Percentiles rank a stretch among this genome's conserved stretches.
phyloP scores from a whole-genome alignment of 2,797 vertebrate genomes.

The Iguana delicatissima region DNA sequence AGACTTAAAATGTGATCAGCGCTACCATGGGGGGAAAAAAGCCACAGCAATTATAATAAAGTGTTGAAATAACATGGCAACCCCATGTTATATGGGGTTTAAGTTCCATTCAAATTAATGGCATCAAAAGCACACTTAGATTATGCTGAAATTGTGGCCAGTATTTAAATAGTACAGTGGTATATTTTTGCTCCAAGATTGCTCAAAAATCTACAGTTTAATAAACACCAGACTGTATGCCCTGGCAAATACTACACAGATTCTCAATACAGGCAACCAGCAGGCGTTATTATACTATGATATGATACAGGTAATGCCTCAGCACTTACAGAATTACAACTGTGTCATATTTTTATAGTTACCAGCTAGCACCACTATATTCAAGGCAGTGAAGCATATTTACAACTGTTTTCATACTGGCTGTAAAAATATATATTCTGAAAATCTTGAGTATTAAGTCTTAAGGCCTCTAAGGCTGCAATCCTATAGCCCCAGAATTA shows the following conservation, averaged over 20 bases:
- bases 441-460: constrained; percentile 70
- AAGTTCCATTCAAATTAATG: constrained; percentile 7
- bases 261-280: constrained; percentile 75
- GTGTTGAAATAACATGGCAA: constrained; percentile 59
- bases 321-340: constrained; percentile 64
- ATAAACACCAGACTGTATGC: constrained; percentile 72
- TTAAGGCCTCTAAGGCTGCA: constrained; percentile 67
- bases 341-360: constrained; percentile 56
- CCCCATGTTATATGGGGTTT: constrained; percentile 50
- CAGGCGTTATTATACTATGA: constrained; percentile 61
- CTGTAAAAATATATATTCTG: constrained; percentile 73
- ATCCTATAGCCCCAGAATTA: not conserved
- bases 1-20: constrained; percentile 67
- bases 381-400: constrained; percentile 75
- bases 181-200: constrained; percentile 70
- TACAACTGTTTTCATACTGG: constrained; percentile 65
- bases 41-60: constrained; percentile 64
- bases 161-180: constrained; percentile 35
- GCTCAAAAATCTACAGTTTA: constrained; percentile 72
- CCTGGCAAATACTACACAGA: constrained; percentile 64
- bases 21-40: constrained; percentile 73
- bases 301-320: constrained; percentile 56
- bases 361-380: constrained; percentile 74
- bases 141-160: constrained; percentile 14
- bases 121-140: constrained; percentile 16